These are phyloP conservation scores for Elymnias hypermnestra DNA, from an alignment of 1,140 invertebrate genomes.

Conservation along the genomic window DNA sequence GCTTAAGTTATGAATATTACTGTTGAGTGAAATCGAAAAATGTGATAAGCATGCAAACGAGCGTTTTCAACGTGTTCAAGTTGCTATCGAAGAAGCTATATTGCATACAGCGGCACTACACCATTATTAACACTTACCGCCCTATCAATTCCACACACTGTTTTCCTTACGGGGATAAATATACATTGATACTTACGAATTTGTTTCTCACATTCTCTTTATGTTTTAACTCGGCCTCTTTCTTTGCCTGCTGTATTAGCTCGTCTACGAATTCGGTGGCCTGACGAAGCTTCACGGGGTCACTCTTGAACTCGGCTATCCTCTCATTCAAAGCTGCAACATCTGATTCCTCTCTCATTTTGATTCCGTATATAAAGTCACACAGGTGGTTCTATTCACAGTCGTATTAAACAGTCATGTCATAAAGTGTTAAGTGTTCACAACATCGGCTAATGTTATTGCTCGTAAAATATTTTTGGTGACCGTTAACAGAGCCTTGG, in stretches of 20 bases:
- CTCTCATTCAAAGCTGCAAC: constrained; percentile 47
- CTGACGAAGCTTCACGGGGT: constrained; percentile 67
- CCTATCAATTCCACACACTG: constrained; percentile 59
- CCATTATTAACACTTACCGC: constrained; percentile 62
- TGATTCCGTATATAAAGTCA: constrained; percentile 18
- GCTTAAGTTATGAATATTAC: neutral
- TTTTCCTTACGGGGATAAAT: constrained; percentile 60
- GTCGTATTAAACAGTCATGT: constrained; percentile 21
- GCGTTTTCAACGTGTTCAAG: constrained; percentile 14
- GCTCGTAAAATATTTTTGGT: constrained; percentile 10
- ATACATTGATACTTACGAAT: constrained; percentile 74
- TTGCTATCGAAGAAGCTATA: constrained; percentile 54
- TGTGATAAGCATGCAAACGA: constrained; percentile 39
- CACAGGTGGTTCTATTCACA: constrained; percentile 27
- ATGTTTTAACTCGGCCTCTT: constrained; percentile 68
- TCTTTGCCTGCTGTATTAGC: constrained; percentile 69
- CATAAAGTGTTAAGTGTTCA: constrained; percentile 19
- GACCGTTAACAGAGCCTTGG: constrained; percentile 14
- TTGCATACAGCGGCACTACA: constrained; percentile 56
- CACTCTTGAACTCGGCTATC: constrained; percentile 64
- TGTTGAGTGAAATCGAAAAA: constrained; percentile 15
- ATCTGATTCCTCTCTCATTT: constrained; percentile 61
- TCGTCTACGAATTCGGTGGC: constrained; percentile 71
- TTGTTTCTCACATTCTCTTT: constrained; percentile 73
- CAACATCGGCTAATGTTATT: constrained; percentile 12